Evolutionary conservation across 2,113 vertebrate species (phyloP), one percentile per base, ranked within the genome.

Genomic region (Dipodomys ordii): DNA sequence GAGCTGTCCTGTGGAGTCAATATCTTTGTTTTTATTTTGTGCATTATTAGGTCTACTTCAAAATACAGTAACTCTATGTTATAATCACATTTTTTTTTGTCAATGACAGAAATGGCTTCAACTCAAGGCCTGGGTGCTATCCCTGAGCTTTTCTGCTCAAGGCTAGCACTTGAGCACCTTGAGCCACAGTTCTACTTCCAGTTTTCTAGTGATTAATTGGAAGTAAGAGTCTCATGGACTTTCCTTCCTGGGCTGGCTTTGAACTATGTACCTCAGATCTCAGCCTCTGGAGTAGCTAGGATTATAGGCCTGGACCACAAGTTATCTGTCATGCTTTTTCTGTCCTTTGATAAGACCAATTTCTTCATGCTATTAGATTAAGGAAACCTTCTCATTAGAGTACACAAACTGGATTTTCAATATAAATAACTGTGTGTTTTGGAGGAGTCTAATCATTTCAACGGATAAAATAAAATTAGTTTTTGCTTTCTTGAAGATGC

Each of bases 1-100:
- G 62, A 80, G 19, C n/a, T 68, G 74, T 89, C 25, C 30, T 85
- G 23, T 73, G 35, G 67, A 90, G 6, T 39, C 35, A 92, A 39
- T 28, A 22, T 77, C 13, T 62, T 39, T 49, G 20, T 93, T 60
- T 53, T 57, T 87, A 64, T 72, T 72, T 93, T 27, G 23, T 62
- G 23, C 23, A 46, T 91, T 74, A 79, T 22, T 35, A 65, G 74
- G 67, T 28, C 82, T 72, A 39, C 77, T 87, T 93, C 44, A 91
- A 92, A 94, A 83, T 8, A 67, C 46, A 71, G 72, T 39, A 88
- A 28, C 6, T 22, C 6, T 65, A 53, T 53, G 4, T 91, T 89
- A 60, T 0, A 88, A 69, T 30, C 35, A n/a, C 32, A 83, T 86
- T 39, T 39, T 39, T 39, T 39, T 39, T 39, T 39, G 35, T 39